Base-by-base conservation (phyloP, 2,888 invertebrate species). In the Pachydiplax longipennis region DNA sequence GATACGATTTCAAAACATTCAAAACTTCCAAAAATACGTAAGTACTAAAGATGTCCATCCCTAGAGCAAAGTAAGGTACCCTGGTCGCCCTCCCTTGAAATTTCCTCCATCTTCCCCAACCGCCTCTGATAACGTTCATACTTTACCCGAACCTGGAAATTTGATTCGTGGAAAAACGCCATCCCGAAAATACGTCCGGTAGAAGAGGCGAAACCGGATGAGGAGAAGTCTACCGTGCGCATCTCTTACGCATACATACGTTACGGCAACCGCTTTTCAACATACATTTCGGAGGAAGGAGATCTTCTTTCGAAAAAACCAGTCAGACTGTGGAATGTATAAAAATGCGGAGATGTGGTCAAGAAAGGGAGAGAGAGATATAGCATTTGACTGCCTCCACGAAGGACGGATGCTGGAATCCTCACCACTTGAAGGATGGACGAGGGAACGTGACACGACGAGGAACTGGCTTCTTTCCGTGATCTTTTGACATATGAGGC, bases 391-490 rank as follows among this genome's bases (percentile, higher is more conserved):
- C 40, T 22, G 61, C 87, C 87, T 10, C 87, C 73, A 18, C 87
- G 61, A 37, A 37, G 82, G 82, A 81, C n/a, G 81, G 44, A 82
- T 82, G 44, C 87, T 35, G 87, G 87, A 87, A 87, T 87, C 87
- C 65, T 37, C 61, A 2, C 31, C 61, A 61, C 58, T 65, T 87
- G 87, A 61, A n/a, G 61, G 65, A 87, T 87, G 87, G 37, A 37
- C 61, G 87, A 87, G 87, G 61, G 31, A 65, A 65, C 65, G 61
- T 87, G 87, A 87, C 58, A 65, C 61, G 37, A 61, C 37, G 61
- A 5, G 87, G 35, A 40, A 31, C 73, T 73, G 25, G 73, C 73
- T 73, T 73, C 73, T 73, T 12, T 73, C 73, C 73, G 73, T 31
- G 73, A 31, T 73, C 73, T 61, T 35, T 61, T 87, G 87, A 87